Evolutionary conservation across 2,888 invertebrate species (phyloP).

Genomic region (Eurois occulta): DNA sequence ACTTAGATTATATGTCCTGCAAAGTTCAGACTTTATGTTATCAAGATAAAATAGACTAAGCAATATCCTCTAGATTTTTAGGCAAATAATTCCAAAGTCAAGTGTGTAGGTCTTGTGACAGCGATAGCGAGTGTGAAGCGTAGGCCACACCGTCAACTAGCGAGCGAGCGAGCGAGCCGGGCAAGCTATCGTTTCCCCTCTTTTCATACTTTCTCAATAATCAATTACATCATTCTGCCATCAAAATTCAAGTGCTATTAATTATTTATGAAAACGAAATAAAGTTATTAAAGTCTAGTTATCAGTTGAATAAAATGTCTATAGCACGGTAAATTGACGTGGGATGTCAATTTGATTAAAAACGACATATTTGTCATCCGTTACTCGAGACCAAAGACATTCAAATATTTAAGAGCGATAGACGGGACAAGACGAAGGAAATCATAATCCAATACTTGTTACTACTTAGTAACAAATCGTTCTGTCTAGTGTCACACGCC

Average conservation of each 20-base stretch:
- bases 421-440: too few species aligned
- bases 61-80: neutral
- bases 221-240: too few species aligned
- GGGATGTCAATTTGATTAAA: neutral
- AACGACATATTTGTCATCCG: neutral
- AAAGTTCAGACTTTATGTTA: neutral
- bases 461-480: too few species aligned
- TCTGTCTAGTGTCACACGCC: too few species aligned
- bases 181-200: too few species aligned
- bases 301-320: neutral
- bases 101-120: neutral
- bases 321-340: neutral
- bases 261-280: too few species aligned
- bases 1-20: neutral
- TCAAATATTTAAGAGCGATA: too few species aligned
- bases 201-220: too few species aligned
- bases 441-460: too few species aligned
- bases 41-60: constrained; percentile 2
- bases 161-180: too few species aligned
- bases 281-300: neutral
- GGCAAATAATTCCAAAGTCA: neutral
- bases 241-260: neutral
- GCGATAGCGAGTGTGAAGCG: too few species aligned
- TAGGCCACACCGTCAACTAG: too few species aligned
- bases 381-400: neutral